A percentile compares a stretch with the other conserved stretches of the same genome.
Evolutionary conservation across 1,140 invertebrate genomes (phyloP).

Genomic region (Drosophila repleta): DNA sequence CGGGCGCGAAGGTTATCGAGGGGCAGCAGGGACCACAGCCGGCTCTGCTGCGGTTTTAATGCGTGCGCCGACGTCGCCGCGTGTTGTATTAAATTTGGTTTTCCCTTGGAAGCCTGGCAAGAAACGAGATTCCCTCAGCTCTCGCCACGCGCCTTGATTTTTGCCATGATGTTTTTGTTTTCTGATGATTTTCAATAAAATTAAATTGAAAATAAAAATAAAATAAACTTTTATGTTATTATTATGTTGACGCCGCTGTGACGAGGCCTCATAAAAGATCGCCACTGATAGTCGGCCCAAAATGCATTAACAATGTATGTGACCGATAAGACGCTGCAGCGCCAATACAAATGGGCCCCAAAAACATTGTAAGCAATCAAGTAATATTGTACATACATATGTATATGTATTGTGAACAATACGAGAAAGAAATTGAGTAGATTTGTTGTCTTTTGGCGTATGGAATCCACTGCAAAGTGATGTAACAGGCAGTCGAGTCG

Average conservation of each 20-base stretch:
- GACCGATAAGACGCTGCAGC: conserved; percentile 22
- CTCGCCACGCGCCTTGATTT: conserved; percentile 68
- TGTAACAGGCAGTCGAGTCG: no score
- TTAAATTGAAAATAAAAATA: conserved; percentile 83
- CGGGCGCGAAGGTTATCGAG: conserved; percentile 66
- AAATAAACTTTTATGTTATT: conserved; percentile 82
- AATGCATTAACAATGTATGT: conserved; percentile 43
- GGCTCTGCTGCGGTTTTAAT: conserved; percentile 68
- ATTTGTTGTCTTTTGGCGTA: no score
- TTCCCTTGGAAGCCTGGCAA: conserved; percentile 24
- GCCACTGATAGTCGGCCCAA: conserved; percentile 35
- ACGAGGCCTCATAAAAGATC: conserved; percentile 51
- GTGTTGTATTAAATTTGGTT: conserved; percentile 74
- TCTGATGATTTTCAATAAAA: conserved; percentile 78
- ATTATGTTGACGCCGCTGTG: conserved; percentile 73
- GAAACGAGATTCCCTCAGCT: conserved; percentile 45
- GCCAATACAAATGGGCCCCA: background rate
- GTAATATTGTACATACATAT: background rate
- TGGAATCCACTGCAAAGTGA: no score
- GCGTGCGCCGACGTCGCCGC: conserved; percentile 51
- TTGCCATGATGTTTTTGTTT: conserved; percentile 24
- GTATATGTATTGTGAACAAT: no score
- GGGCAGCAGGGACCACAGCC: no score
- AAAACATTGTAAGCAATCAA: conserved; percentile 4
- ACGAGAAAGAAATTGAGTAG: no score